Evolutionary conservation across 2,797 vertebrate species (phyloP).

Genomic region (Chaetophractus vellerosus): DNA sequence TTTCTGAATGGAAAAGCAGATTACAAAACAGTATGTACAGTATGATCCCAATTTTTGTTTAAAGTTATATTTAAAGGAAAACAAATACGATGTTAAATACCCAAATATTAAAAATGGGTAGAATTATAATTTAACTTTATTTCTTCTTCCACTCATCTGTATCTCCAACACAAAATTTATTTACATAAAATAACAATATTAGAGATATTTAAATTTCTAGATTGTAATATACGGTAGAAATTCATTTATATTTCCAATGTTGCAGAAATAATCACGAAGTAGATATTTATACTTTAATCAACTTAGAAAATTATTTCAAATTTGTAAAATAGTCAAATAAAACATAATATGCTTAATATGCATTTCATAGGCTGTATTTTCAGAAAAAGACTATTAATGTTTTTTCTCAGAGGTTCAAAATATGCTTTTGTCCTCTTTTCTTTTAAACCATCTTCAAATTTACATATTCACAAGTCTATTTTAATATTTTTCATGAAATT

Average conservation of each 20-base stretch:
- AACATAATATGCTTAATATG: conserved; percentile 49
- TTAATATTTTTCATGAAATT: conserved; percentile 26
- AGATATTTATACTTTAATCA: conserved; percentile 9
- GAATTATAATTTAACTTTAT: conserved; percentile 52
- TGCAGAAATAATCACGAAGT: conserved; percentile 79
- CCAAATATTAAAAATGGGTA: background rate
- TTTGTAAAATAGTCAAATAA: conserved; percentile 82
- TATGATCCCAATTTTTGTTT: background rate
- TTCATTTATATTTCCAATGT: conserved; percentile 74
- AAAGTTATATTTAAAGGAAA: background rate
- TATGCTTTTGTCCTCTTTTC: background rate
- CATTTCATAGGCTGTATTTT: background rate
- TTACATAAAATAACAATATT: conserved; percentile 7
- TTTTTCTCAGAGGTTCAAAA: background rate
- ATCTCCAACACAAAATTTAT: background rate
- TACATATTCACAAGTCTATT: conserved; percentile 2
- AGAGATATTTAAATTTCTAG: conserved; percentile 72
- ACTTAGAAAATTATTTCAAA: conserved; percentile 83
- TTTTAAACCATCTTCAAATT: conserved; percentile 13
- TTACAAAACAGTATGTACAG: background rate
- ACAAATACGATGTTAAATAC: background rate
- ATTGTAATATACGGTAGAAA: conserved; percentile 76
- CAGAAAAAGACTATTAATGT: background rate
- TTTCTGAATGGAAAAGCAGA: background rate
- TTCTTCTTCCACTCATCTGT: conserved; percentile 74